phyloP scores from a whole-genome alignment of 2,113 vertebrate genomes.

The Menidia beryllina region DNA sequence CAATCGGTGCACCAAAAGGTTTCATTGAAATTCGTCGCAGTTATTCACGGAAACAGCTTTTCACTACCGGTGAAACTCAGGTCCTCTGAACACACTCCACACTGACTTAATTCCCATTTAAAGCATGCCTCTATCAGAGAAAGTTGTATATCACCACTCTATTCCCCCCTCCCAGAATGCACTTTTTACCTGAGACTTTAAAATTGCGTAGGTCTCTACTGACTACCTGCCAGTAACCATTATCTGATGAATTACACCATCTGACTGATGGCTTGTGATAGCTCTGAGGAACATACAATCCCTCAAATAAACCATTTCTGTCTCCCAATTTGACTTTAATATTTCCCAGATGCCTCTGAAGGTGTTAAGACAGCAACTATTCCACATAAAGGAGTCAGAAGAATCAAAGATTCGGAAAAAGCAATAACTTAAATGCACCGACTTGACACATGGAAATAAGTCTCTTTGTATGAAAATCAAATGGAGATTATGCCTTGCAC shows the following conservation, averaged over 20 bases:
- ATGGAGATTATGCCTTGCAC: slow-evolving; percentile 54
- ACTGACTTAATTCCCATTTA: slow-evolving; percentile 44
- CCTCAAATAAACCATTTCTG: slow-evolving; percentile 74
- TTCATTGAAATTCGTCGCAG: slow-evolving; percentile 15
- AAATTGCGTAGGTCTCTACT: slow-evolving; percentile 39
- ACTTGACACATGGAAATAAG: slow-evolving; percentile 62
- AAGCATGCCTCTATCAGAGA: slow-evolving; percentile 29
- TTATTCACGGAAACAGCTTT: neutral
- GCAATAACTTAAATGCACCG: slow-evolving; percentile 56
- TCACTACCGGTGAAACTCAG: slow-evolving; percentile 19
- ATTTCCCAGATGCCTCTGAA: slow-evolving; percentile 56
- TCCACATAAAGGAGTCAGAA: slow-evolving; percentile 25
- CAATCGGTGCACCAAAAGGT: slow-evolving; percentile 3
- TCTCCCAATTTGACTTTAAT: slow-evolving; percentile 72
- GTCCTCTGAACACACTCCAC: slow-evolving; percentile 21
- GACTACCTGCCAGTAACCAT: slow-evolving; percentile 65
- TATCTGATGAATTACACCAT: slow-evolving; percentile 55
- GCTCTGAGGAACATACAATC: slow-evolving; percentile 64
- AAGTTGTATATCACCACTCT: slow-evolving; percentile 14
- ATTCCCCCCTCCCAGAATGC: slow-evolving; percentile 6
- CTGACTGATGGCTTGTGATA: slow-evolving; percentile 74
- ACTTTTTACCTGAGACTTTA: slow-evolving; percentile 37
- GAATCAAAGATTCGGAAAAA: slow-evolving; percentile 40
- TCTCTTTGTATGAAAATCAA: slow-evolving; percentile 65
- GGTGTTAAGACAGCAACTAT: slow-evolving; percentile 30